Evolutionary conservation across 2,888 invertebrate genomes (phyloP).

Genomic region (Amphimallon solstitiale): DNA sequence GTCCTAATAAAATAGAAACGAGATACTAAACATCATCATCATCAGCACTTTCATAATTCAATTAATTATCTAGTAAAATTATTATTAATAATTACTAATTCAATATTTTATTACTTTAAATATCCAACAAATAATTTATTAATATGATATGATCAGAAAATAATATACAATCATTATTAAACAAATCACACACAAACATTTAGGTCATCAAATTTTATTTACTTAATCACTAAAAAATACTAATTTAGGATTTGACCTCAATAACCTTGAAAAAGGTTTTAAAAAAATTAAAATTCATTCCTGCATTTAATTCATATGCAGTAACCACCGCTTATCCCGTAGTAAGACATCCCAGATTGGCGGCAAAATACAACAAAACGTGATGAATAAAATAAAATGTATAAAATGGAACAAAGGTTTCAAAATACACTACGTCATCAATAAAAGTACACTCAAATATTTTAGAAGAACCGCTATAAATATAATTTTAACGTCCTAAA

Average conservation of each 20-base stretch:
- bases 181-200: slow-evolving; percentile 3
- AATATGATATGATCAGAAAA: too few species aligned
- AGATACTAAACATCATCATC: too few species aligned
- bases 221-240: slow-evolving; percentile 7
- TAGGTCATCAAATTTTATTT: slow-evolving; percentile 5
- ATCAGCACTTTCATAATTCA: neutral
- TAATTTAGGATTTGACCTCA: slow-evolving; percentile 21
- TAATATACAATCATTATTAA: neutral
- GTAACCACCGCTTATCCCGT: slow-evolving; percentile 21
- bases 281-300: slow-evolving; percentile 6
- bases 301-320: slow-evolving; percentile 1
- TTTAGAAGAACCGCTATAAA: slow-evolving; percentile 30
- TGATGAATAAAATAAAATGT: slow-evolving; percentile 48
- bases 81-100: neutral
- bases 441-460: slow-evolving; percentile 56
- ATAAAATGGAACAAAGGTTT: slow-evolving; percentile 56
- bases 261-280: slow-evolving; percentile 16
- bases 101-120: neutral
- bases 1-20: too few species aligned
- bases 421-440: slow-evolving; percentile 62
- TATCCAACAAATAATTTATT: too few species aligned
- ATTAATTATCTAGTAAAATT: neutral
- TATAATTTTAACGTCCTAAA: slow-evolving; percentile 16
- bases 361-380: slow-evolving; percentile 56
- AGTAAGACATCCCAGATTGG: slow-evolving; percentile 48